phyloP scores from a whole-genome alignment of 2,797 vertebrate species.

The Sternarchorhynchus goeldii region DNA sequence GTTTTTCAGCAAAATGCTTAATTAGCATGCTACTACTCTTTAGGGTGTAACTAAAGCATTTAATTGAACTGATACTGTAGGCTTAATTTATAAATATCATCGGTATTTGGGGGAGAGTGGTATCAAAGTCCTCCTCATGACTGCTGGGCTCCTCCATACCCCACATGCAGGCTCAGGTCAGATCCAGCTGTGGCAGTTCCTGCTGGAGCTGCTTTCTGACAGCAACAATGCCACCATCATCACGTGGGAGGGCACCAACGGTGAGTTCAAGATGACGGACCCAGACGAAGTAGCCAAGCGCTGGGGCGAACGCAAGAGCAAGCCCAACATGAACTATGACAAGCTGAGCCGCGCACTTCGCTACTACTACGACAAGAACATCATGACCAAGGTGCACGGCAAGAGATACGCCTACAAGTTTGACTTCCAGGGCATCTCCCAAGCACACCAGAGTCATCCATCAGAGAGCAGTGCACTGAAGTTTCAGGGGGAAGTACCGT shows the following conservation, averaged over 20 bases:
- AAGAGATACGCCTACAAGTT: slow-evolving; percentile 88
- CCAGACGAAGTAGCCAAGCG: slow-evolving; percentile 85
- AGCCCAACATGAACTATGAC: slow-evolving; percentile 79
- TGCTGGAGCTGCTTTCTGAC: slow-evolving; percentile 83
- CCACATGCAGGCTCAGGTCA: slow-evolving; percentile 78
- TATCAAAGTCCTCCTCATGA: too few species aligned
- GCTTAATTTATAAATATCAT: too few species aligned
- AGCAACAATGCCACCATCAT: slow-evolving; percentile 78
- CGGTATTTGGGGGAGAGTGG: too few species aligned
- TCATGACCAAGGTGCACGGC: slow-evolving; percentile 88
- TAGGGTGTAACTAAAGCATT: too few species aligned
- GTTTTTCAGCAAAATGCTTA: too few species aligned
- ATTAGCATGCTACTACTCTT: too few species aligned
- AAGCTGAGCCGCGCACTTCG: slow-evolving; percentile 81
- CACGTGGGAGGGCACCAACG: slow-evolving; percentile 84
- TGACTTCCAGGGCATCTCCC: slow-evolving; percentile 85
- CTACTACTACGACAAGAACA: slow-evolving; percentile 89
- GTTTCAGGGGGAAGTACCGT: slow-evolving; percentile 76
- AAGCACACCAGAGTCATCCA: slow-evolving; percentile 80
- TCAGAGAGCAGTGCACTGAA: slow-evolving; percentile 72
- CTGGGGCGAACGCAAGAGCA: slow-evolving; percentile 84
- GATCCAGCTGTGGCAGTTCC: slow-evolving; percentile 88
- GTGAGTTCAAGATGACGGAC: slow-evolving; percentile 87
- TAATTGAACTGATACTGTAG: too few species aligned
- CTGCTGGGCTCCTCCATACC: background rate